phyloP scores from a whole-genome alignment of 2,797 vertebrate species.

The Tenualosa ilisha region DNA sequence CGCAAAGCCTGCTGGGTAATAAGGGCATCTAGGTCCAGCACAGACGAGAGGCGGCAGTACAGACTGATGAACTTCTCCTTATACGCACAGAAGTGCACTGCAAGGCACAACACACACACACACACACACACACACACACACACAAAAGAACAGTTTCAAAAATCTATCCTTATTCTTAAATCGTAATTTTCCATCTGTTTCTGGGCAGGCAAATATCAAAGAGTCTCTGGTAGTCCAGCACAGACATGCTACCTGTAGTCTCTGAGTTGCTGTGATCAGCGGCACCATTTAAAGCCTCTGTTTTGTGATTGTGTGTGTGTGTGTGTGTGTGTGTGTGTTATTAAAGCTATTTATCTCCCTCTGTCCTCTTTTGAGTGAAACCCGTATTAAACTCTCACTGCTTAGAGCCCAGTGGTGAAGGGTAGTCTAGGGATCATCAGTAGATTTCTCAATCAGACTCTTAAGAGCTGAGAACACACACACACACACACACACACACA shows the following conservation, averaged over 20 bases:
- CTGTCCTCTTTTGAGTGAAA: too few relatives aligned
- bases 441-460: too few relatives aligned
- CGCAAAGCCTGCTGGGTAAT: conserved; percentile 94
- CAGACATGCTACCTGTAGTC: not conserved
- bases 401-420: too few relatives aligned
- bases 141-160: not conserved
- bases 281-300: too few relatives aligned
- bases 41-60: conserved; percentile 95
- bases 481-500: too few relatives aligned
- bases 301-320: too few relatives aligned
- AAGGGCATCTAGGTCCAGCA: conserved; percentile 92
- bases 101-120: conserved; percentile 53
- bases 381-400: too few relatives aligned
- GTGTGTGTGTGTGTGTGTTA: too few relatives aligned
- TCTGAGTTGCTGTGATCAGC: not conserved
- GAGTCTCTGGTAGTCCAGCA: not conserved
- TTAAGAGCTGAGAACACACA: too few relatives aligned
- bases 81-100: conserved; percentile 96
- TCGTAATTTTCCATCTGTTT: not conserved
- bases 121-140: conserved; percentile 12
- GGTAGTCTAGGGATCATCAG: too few relatives aligned
- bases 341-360: too few relatives aligned
- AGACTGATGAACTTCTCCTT: conserved; percentile 95
- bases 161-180: not conserved
- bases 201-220: not conserved